Evolutionary conservation across 2,113 vertebrate species (phyloP), one percentile per base, ranked within the genome.

Genomic region (Hiodon tergisus): DNA sequence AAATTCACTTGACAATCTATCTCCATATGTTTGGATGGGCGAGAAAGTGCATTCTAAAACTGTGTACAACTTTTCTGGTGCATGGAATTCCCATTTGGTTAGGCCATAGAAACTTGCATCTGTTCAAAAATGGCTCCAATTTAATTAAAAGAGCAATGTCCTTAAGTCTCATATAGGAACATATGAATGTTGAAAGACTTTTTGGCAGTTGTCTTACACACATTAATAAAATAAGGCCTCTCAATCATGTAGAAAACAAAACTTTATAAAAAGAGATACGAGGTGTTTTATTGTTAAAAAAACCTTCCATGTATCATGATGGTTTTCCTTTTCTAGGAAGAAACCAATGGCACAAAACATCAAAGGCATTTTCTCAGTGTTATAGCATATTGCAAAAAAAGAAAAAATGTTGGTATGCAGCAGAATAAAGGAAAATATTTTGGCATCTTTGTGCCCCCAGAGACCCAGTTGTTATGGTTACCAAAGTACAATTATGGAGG

Each of bases 351-450:
- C 88, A 85, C 79, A 77, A 87, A 78, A 92, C 89, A 93, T 94
- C 91, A 93, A 92, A 93, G 91, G 79, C 72, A 82, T 80, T 86
- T 86, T 82, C 84, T 86, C 89, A 92, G 91, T 91, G 91, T 93
- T 91, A 85, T 3, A 74, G 84, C 83, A 79, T 77, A 88, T 80
- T 84, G 79, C 85, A 86, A 87, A 86, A 75, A 81, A 85, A 83
- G 70, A 81, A 83, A 83, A 80, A 78, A 83, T 87, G 75, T 82
- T 71, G 85, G 85, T 84, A 82, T 88, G 87, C 85, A 86, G 82
- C 84, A 81, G 87, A 89, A 86, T 86, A 83, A 85, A 85, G 86
- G 86, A 88, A 87, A 87, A 90, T 78, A 83, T 81, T 84, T 80
- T 86, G 83, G 83, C 79, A 54, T 73, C 79, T 74, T 4, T 60